Evolutionary conservation across 2,797 vertebrate species (phyloP), one percentile per base, ranked within the genome.

Genomic region (Malacoctenus gilli): DNA sequence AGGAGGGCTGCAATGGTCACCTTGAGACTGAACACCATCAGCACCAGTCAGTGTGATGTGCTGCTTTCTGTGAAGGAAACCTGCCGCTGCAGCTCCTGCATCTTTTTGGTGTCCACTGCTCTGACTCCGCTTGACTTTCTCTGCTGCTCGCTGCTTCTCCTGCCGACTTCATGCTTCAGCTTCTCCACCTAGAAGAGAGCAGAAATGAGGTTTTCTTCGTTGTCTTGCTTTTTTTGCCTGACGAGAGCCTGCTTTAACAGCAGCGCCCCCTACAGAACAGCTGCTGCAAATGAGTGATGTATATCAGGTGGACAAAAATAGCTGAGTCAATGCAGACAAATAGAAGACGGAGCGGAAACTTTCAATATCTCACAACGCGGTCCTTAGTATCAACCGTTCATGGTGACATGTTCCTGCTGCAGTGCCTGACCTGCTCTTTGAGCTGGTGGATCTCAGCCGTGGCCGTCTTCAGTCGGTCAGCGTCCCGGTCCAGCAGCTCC

Each of bases 71-170:
- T 9, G 8, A 20, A 31, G 20, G 2, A 16, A n/a, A 87, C 96
- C 84, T 98, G 95, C 62, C 88, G 83, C 64, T 98, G 92, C 43
- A 98, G 91, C 55, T 95, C 93, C 74, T 94, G 93, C 86, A 95
- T 94, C 82, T 80, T 94, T 89, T 91, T 95, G 21, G 89, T 87
- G 56, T 96, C 94, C 23, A 72, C 73, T 16, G 89, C 72, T 83
- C 87, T 94, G 52, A 94, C 92, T 75, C 74, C 92, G 36, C 82
- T 44, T n/a, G n/a, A n/a, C 57, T 89, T 93, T 58, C 82, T 92
- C 79, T 93, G 94, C 67, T 92, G 92, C 39, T 92, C 80, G 28
- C 53, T 25, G 68, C 81, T 75, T 42, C 90, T 89, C 83, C 80
- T 91, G 52, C 85, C 85, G 72, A 92, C 85, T 68, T 93, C 92